These are phyloP conservation scores for Pocillopora meandrina DNA, from an alignment of 92 coral and sea anemone species.

Conservation along the genomic window DNA sequence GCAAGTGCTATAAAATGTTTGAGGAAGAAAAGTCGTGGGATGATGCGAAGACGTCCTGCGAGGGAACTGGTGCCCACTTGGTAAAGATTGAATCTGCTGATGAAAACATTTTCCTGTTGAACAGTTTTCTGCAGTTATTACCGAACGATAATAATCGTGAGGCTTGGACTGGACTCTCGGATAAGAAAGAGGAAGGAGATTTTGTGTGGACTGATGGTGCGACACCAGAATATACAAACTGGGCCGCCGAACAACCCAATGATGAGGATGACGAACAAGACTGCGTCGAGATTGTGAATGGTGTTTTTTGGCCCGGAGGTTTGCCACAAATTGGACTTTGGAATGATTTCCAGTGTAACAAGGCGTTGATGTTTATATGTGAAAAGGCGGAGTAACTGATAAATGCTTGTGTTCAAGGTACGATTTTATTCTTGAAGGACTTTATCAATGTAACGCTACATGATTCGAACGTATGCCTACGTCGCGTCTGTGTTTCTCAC, in stretches of 20 bases:
- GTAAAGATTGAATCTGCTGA: conserved; percentile 23
- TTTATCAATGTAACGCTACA: too few relatives aligned
- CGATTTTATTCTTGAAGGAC: too few relatives aligned
- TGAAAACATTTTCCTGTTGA: conserved; percentile 22
- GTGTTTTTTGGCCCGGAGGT: conserved; percentile 41
- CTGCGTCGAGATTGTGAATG: conserved; percentile 31
- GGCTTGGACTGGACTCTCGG: conserved; percentile 42
- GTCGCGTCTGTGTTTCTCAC: too few relatives aligned
- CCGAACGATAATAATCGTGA: background rate
- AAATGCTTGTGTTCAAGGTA: background rate
- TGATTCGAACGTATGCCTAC: too few relatives aligned
- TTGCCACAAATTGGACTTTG: conserved; percentile 34
- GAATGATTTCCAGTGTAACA: conserved; percentile 28
- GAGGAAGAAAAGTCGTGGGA: conserved; percentile 1
- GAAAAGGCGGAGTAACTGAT: conserved; percentile 5
- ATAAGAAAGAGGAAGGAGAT: conserved; percentile 14
- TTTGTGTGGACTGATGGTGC: conserved; percentile 35
- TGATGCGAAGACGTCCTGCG: conserved; percentile 1
- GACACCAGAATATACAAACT: background rate
- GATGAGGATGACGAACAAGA: conserved; percentile 18
- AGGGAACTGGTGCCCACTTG: background rate
- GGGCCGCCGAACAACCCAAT: conserved; percentile 43
- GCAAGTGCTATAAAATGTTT: conserved; percentile 24
- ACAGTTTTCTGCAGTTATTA: conserved; percentile 17
- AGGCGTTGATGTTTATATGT: conserved; percentile 5